A percentile compares a stretch with the other conserved stretches of the same genome.
Conservation (phyloP, 2,113 vertebrate genomes). For the Oryzias curvinotus region DNA sequence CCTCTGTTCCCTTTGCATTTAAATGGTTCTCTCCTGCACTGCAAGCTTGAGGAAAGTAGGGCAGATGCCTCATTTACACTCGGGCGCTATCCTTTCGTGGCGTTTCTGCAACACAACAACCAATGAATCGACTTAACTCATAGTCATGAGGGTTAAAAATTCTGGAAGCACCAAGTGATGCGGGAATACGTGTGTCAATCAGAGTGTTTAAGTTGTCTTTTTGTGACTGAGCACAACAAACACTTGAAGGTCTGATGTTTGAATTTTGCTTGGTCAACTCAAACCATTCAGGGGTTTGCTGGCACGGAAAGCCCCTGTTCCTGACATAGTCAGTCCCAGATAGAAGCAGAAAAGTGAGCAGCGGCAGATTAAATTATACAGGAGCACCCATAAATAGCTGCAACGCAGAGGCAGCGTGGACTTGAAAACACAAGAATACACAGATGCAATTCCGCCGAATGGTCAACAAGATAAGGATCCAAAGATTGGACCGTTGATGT, state of each 20-base stretch:
- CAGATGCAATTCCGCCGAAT: slow-evolving; percentile 47
- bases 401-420: slow-evolving; percentile 51
- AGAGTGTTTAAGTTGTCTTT: neutral
- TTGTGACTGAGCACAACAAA: neutral
- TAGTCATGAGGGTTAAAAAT: no score
- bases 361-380: slow-evolving; percentile 78
- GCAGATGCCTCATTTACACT: slow-evolving; percentile 68
- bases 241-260: neutral
- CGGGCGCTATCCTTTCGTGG: slow-evolving; percentile 33
- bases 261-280: neutral
- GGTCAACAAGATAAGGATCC: slow-evolving; percentile 30
- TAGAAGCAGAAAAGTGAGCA: slow-evolving; percentile 59
- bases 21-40: slow-evolving; percentile 52
- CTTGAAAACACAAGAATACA: slow-evolving; percentile 45
- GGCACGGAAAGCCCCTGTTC: slow-evolving; percentile 41
- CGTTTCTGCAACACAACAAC: slow-evolving; percentile 36
- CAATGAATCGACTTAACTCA: slow-evolving; percentile 25
- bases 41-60: slow-evolving; percentile 63
- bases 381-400: slow-evolving; percentile 77
- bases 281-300: slow-evolving; percentile 6
- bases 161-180: no score
- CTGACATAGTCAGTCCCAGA: slow-evolving; percentile 60
- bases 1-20: slow-evolving; percentile 43
- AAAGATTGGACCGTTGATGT: no score
- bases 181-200: no score